Percentiles rank a stretch among this genome's conserved stretches.
phyloP scores from a whole-genome alignment of 2,113 vertebrate species.

The Gymnobelideus leadbeateri region DNA sequence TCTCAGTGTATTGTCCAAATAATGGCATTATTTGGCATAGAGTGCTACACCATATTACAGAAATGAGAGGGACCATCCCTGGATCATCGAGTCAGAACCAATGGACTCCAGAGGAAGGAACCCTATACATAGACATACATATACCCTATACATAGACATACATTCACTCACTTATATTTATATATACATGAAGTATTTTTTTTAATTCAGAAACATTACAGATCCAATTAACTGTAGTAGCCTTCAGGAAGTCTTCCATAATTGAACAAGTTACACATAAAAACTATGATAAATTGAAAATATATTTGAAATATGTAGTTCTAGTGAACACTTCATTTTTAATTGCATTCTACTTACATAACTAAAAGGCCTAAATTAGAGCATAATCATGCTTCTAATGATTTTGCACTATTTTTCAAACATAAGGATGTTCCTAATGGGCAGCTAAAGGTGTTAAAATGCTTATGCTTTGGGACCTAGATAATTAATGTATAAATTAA shows the following conservation, averaged over 20 bases:
- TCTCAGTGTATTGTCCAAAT: neutral
- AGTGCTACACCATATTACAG: neutral
- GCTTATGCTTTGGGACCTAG: constrained; percentile 42
- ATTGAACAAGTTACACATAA: constrained; percentile 69
- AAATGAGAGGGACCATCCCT: neutral
- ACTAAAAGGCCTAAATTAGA: constrained; percentile 76
- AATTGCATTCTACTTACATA: constrained; percentile 76
- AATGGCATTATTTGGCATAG: neutral
- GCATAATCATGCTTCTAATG: constrained; percentile 70
- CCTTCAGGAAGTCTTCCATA: constrained; percentile 67
- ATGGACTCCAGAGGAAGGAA: neutral
- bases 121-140: neutral
- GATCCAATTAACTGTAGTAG: constrained; percentile 69
- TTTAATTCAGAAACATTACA: constrained; percentile 68
- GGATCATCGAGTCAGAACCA: neutral
- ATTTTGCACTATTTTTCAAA: neutral
- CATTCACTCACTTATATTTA: neutral
- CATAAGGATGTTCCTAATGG: constrained; percentile 35
- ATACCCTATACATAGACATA: too few species aligned
- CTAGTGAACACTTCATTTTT: constrained; percentile 58
- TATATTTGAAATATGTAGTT: constrained; percentile 73
- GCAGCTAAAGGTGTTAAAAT: constrained; percentile 64
- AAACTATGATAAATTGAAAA: constrained; percentile 71
- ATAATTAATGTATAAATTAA: constrained; percentile 67
- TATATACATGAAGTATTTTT: neutral